A percentile compares a stretch with the other conserved stretches of the same genome.
Conservation (phyloP, 2,888 invertebrate genomes). For the Meiosimyza platycephala region DNA sequence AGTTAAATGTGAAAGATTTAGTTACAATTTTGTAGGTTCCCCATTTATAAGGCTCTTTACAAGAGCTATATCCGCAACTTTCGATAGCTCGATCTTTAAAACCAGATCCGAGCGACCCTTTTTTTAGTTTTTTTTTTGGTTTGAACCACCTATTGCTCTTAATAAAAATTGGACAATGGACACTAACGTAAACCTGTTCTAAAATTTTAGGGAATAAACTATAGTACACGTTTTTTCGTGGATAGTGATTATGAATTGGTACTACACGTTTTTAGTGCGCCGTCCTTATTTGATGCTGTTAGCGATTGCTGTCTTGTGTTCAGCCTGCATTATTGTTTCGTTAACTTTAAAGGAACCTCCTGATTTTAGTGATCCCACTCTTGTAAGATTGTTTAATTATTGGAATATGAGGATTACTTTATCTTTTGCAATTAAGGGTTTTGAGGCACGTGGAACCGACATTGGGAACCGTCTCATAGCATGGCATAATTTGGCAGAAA, state of each 20-base stretch:
- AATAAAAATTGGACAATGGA: too few relatives aligned
- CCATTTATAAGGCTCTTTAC: too few relatives aligned
- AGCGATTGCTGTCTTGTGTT: constrained; percentile 73
- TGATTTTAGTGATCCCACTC: constrained; percentile 87
- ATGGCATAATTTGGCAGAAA: constrained; percentile 86
- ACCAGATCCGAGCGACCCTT: too few relatives aligned
- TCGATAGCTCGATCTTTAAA: too few relatives aligned
- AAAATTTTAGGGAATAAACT: too few relatives aligned
- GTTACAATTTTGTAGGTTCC: too few relatives aligned
- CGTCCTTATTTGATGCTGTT: constrained; percentile 76
- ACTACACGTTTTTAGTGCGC: constrained; percentile 75
- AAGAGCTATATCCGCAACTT: too few relatives aligned
- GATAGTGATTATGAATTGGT: constrained; percentile 64
- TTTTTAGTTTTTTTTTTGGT: too few relatives aligned
- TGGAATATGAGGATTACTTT: background rate
- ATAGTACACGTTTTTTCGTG: too few relatives aligned
- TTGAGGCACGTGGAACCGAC: constrained; percentile 90
- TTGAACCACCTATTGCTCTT: too few relatives aligned
- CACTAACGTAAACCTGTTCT: too few relatives aligned
- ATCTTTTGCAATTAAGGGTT: constrained; percentile 73
- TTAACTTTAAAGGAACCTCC: constrained; percentile 75
- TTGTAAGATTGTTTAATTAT: constrained; percentile 69
- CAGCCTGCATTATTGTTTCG: constrained; percentile 76
- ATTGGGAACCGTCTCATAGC: constrained; percentile 83
- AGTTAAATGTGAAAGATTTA: too few relatives aligned